These are phyloP conservation scores for Naso thynnoides DNA, from an alignment of 2,797 vertebrate genomes.

Conservation along the genomic window DNA sequence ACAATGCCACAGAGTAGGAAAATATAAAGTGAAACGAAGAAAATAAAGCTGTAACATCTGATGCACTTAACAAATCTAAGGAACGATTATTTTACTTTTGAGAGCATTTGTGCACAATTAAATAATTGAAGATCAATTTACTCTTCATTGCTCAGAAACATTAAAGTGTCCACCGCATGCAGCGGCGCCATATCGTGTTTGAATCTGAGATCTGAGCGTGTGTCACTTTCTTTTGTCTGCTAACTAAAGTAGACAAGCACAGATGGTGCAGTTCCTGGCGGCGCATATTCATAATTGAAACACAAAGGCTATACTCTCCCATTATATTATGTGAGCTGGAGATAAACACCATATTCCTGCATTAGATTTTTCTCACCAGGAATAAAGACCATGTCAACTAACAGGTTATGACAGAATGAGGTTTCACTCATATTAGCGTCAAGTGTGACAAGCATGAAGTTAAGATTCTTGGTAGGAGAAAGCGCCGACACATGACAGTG, in stretches of 20 bases:
- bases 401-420: slow-evolving; percentile 78
- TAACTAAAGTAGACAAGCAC: slow-evolving; percentile 64
- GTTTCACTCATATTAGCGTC: slow-evolving; percentile 75
- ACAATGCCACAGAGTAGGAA: neutral
- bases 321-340: slow-evolving; percentile 49
- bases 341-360: slow-evolving; percentile 63
- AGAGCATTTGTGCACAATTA: neutral
- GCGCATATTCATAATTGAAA: slow-evolving; percentile 65
- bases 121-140: slow-evolving; percentile 2
- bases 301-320: slow-evolving; percentile 35
- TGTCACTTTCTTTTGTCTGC: slow-evolving; percentile 43
- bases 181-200: neutral
- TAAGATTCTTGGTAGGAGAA: slow-evolving; percentile 57
- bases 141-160: neutral
- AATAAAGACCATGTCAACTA: slow-evolving; percentile 62
- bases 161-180: neutral
- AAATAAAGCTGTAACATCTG: neutral
- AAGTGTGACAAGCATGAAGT: slow-evolving; percentile 69
- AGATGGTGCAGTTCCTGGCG: slow-evolving; percentile 56
- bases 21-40: neutral
- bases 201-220: slow-evolving; percentile 9
- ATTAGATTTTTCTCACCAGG: slow-evolving; percentile 21
- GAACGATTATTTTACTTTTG: neutral
- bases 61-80: neutral
- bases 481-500: slow-evolving; percentile 48